Percentiles rank a stretch among this genome's conserved stretches.
Conservation (phyloP, 2,113 vertebrate species). For the Circaetus cinerascens region DNA sequence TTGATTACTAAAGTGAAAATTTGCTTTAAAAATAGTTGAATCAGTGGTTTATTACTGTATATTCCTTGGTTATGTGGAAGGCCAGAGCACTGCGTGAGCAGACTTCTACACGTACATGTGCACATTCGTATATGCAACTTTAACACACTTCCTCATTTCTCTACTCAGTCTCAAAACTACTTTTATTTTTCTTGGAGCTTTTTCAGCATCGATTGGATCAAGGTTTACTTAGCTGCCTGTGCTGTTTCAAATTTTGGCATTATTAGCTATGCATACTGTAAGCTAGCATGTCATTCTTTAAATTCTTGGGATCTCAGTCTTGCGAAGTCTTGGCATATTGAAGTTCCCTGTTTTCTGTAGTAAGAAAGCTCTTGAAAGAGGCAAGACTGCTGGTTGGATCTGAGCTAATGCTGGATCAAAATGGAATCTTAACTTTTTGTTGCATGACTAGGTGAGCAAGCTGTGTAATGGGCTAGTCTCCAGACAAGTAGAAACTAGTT, state of each 20-base stretch:
- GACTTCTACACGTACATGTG: rapidly evolving
- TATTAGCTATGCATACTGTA: neutral
- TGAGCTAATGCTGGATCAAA: neutral
- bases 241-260: neutral
- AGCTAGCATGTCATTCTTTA: neutral
- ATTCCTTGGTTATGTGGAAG: neutral
- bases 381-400: neutral
- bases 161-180: neutral
- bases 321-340: neutral
- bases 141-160: neutral
- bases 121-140: rapidly evolving
- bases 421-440: neutral
- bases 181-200: neutral
- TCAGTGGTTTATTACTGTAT: neutral
- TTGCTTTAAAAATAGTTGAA: neutral
- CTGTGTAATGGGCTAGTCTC: neutral
- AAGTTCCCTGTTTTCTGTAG: neutral
- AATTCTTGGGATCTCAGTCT: neutral
- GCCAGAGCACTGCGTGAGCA: neutral
- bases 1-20: neutral
- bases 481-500: neutral
- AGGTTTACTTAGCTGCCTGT: neutral
- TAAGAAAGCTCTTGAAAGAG: neutral
- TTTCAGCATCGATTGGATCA: neutral
- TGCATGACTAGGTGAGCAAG: neutral